Base-by-base conservation (phyloP, 1,140 invertebrate genomes). In the Cataglyphis hispanica region DNA sequence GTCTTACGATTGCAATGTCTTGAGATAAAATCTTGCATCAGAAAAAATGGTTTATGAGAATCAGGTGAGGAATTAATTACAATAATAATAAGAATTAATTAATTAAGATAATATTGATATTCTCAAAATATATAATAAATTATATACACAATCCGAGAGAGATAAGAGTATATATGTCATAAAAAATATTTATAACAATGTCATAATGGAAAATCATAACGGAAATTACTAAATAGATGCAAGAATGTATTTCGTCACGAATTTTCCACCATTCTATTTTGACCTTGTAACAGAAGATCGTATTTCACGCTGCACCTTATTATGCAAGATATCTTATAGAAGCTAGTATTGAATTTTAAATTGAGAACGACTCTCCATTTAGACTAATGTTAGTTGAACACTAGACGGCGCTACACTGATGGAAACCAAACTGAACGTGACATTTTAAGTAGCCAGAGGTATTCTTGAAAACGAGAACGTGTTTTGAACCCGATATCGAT, bases 361-460 rank as follows among this genome's bases (percentile, higher is more conserved):
- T 80, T 56, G 46, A 69, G 77, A 11, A 81, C 77, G 16, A 27
- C 25, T 69, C 6, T 81, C 19, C 25, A 43, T 81, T n/a, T 43
- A 43, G 37, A 16, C 64, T 58, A 19, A 56, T n/a, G 31, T 80
- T 80, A 46, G 31, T 43, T 31, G 64, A 67, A 67, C 27, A 13
- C 22, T 37, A 46, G 31, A 72, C 16, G 69, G 46, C 34, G 53
- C 10, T 34, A 53, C 13, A 34, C 22, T 72, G 50, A 81, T 10
- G 25, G n/a, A 50, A 81, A 60, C 16, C 66, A 81, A 81, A 70
- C 34, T 58, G 66, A 72, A 72, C 34, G 25, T 72, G 66, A 81
- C 50, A n/a, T 81, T 72, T 70, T 81, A 81, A 81, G 78, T 72
- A 72, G 37, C 37, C 25, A 2, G 22, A 70, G 22, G 10, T 53